Conservation (phyloP, 2,888 invertebrate genomes). For the Cryptophagus acutangulus region DNA sequence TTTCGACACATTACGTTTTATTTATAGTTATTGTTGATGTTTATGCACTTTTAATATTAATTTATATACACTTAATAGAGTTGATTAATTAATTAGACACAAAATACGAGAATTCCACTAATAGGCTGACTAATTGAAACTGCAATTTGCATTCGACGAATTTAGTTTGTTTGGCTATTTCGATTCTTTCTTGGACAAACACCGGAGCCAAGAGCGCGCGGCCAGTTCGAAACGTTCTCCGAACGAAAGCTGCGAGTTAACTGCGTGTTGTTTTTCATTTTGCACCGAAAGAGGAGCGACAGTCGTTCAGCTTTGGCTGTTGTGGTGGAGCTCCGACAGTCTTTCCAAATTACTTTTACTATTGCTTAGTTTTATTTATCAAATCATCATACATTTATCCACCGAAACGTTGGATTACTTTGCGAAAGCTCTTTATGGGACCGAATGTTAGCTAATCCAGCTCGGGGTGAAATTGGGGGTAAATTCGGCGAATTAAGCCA, state of each 20-base stretch:
- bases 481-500: too few species aligned
- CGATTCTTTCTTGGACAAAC: neutral
- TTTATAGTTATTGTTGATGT: too few species aligned
- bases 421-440: too few species aligned
- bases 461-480: too few species aligned
- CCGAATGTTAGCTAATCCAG: too few species aligned
- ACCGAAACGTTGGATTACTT: too few species aligned
- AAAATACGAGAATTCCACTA: neutral
- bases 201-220: constrained; percentile 16
- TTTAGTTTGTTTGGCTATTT: neutral
- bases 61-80: neutral
- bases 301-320: constrained; percentile 15
- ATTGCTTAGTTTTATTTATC: too few species aligned
- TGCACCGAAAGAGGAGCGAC: constrained; percentile 19
- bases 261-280: constrained; percentile 21
- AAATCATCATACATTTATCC: too few species aligned
- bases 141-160: neutral
- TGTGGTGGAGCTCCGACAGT: too few species aligned
- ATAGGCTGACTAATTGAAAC: neutral
- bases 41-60: too few species aligned
- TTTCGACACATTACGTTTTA: too few species aligned
- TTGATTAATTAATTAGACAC: neutral
- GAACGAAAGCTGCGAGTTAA: constrained; percentile 24
- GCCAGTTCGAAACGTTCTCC: constrained; percentile 13
- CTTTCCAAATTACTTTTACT: too few species aligned